Conservation (phyloP, 2,113 vertebrate species). For the Leuciscus idus region DNA sequence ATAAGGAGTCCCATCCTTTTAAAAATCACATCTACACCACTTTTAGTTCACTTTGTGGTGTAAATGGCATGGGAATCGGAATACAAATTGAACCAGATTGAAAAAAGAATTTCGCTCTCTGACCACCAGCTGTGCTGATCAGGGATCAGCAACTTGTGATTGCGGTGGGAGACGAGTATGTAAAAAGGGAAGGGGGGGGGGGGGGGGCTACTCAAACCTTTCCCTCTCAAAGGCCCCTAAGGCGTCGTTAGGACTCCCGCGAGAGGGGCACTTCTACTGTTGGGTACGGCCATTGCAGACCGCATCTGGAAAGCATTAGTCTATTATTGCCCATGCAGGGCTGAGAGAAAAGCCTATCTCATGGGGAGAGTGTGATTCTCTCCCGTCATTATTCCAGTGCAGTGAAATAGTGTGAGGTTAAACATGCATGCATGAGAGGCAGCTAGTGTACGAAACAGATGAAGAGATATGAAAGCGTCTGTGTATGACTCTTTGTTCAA, state of each 20-base stretch:
- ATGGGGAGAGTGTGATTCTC: conserved; percentile 44
- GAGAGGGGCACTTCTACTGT: conserved; percentile 68
- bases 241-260: conserved; percentile 71
- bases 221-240: conserved; percentile 62
- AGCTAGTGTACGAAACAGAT: conserved; percentile 38
- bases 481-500: conserved; percentile 76
- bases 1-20: neutral
- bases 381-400: conserved; percentile 2
- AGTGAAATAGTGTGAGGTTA: conserved; percentile 6
- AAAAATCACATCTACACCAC: neutral
- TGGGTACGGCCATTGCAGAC: conserved; percentile 64
- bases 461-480: conserved; percentile 18
- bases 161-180: conserved; percentile 58
- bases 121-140: conserved; percentile 40
- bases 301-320: conserved; percentile 79
- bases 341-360: conserved; percentile 64
- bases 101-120: neutral
- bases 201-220: conserved; percentile 52
- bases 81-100: conserved; percentile 5
- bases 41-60: conserved; percentile 1
- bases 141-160: conserved; percentile 25
- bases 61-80: neutral
- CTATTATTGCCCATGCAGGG: conserved; percentile 65
- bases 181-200: conserved; percentile 66
- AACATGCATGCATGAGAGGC: conserved; percentile 19